Evolutionary conservation across 2,888 invertebrate genomes (phyloP), one percentile per base, ranked within the genome.

Genomic region (Trachelus tabidus): DNA sequence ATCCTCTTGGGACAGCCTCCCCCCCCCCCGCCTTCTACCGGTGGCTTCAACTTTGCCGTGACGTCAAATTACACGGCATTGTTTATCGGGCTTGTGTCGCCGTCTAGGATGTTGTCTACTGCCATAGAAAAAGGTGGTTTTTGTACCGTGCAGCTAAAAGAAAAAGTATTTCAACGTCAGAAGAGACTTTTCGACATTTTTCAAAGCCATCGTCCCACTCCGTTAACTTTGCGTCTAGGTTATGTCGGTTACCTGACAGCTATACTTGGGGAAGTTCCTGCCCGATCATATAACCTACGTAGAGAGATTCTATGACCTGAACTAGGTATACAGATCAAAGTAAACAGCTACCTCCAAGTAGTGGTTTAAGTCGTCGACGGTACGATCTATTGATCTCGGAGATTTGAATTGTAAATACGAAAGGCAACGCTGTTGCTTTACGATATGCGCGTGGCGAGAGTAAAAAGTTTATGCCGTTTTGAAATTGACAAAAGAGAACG

Each of bases 331-430:
- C 23, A 23, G 23, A 9, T 56, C 56, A 56, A 56, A 23, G 56
- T 56, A 56, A 56, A 56, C 23, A 56, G 56, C 23, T 9, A 56
- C 23, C 56, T 23, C 23, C 9, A 56, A 9, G 56, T 56, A 23
- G 71, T 31, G 31, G 31, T 71, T 71, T 71, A 31, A 31, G 33
- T 71, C 71, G 71, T 31, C 31, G 71, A 34, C 71, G 33, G 71
- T 80, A 76, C 79, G 80, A 80, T 78, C 75, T 79, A 84, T 86
- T 83, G 88, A 88, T 88, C 86, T 81, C 71, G 56, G 73, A 37
- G 76, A 88, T 88, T 88, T 87, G 87, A 88, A 85, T 88, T 88
- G 88, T 87, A 88, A 87, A 88, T 88, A 80, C 81, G 83, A 75
- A 34, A 79, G 79, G 80, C 80, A 82, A 83, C 80, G 76, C 81